Percentiles rank a stretch among this genome's conserved stretches.
Evolutionary conservation across 2,888 invertebrate species (phyloP).

Genomic region (Lissocephala sabroskyi): DNA sequence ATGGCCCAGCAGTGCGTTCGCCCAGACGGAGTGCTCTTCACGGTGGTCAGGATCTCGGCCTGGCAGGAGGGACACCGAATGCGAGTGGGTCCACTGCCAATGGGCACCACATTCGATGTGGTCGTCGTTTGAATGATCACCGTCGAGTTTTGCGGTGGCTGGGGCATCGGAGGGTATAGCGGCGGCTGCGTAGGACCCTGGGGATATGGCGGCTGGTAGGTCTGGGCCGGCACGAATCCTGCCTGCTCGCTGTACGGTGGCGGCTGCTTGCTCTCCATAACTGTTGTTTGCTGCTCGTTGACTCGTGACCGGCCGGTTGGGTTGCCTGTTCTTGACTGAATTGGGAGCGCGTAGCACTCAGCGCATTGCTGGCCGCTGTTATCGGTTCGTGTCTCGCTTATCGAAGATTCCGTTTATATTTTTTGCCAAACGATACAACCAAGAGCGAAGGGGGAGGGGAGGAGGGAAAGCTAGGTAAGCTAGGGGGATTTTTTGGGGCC

Average conservation of each 20-base stretch:
- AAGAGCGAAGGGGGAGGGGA: too few relatives aligned
- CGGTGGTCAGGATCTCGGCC: conserved; percentile 72
- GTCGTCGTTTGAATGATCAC: conserved; percentile 65
- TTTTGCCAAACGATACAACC: too few relatives aligned
- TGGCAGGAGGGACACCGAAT: conserved; percentile 74
- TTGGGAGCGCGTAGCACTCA: too few relatives aligned
- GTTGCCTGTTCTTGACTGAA: conserved; percentile 32
- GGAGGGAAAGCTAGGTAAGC: too few relatives aligned
- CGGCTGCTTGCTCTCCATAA: conserved; percentile 57
- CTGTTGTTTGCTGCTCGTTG: background rate
- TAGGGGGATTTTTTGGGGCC: too few relatives aligned
- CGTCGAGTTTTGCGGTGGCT: conserved; percentile 41
- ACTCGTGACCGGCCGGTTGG: conserved; percentile 24
- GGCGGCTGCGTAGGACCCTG: conserved; percentile 51
- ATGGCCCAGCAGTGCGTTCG: conserved; percentile 68
- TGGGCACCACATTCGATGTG: conserved; percentile 41
- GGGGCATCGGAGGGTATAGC: conserved; percentile 39
- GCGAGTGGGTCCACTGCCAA: conserved; percentile 53
- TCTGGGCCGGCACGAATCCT: conserved; percentile 65
- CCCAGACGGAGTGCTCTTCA: conserved; percentile 64
- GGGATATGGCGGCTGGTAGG: conserved; percentile 60
- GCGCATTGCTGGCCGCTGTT: too few relatives aligned
- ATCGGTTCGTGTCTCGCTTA: too few relatives aligned
- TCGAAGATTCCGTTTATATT: too few relatives aligned
- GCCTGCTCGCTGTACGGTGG: conserved; percentile 55